Percentiles rank a stretch among this genome's conserved stretches.
Evolutionary conservation across 2,888 invertebrate genomes (phyloP).

Genomic region (Hartigia nigra): DNA sequence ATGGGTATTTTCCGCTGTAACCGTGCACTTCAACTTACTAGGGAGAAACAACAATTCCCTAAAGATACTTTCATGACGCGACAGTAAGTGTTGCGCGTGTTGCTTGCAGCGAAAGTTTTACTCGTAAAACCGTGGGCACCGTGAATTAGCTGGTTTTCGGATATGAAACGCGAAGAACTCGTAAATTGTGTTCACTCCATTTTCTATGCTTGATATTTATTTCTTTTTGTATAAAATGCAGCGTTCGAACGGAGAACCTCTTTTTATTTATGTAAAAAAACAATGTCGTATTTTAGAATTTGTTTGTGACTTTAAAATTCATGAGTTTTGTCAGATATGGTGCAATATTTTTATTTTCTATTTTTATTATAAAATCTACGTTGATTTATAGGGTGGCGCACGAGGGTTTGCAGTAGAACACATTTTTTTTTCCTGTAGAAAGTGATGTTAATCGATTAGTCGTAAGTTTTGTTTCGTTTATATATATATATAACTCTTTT

Average conservation of each 20-base stretch:
- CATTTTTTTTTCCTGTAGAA: not conserved
- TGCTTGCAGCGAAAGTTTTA: not conserved
- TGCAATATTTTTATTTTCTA: not conserved
- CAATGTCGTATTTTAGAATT: not conserved
- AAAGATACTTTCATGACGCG: not conserved
- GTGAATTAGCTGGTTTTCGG: not conserved
- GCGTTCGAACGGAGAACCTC: not conserved
- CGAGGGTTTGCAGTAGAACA: not conserved
- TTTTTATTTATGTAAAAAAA: too few species aligned
- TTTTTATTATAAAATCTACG: not conserved
- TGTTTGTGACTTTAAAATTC: not conserved
- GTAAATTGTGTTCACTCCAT: not conserved
- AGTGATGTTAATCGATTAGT: not conserved
- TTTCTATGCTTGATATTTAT: not conserved
- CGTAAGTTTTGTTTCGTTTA: too few species aligned
- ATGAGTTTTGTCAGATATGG: not conserved
- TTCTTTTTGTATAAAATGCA: not conserved
- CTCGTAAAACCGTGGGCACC: not conserved
- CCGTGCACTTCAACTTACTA: not conserved
- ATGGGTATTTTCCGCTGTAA: not conserved
- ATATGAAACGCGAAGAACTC: not conserved
- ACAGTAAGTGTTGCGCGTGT: not conserved
- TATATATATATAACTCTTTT: too few species aligned
- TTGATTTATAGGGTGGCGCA: not conserved
- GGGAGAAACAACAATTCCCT: not conserved